These are phyloP conservation scores for Candidula unifasciata DNA, from an alignment of 2,888 invertebrate species.

Conservation along the genomic window DNA sequence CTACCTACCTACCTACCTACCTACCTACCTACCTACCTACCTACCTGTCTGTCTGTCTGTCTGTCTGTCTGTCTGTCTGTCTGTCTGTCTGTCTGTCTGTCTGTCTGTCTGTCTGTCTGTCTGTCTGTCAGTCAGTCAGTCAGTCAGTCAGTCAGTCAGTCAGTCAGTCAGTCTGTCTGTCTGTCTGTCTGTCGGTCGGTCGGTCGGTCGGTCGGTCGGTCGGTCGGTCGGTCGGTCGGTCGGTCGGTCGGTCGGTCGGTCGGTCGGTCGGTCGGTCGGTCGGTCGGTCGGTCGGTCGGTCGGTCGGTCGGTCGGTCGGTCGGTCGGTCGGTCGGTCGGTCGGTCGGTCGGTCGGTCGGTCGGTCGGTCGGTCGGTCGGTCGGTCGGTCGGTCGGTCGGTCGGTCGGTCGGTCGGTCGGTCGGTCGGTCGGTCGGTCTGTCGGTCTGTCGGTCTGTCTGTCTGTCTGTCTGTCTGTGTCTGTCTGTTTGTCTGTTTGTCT, in stretches of 20 bases:
- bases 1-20: background rate
- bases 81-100: background rate
- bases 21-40: background rate
- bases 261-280: no score
- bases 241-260: no score
- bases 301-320: background rate
- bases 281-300: no score
- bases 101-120: background rate
- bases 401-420: background rate
- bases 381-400: background rate
- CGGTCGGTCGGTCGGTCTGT: background rate
- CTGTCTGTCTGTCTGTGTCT: background rate
- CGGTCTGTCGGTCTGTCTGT: background rate
- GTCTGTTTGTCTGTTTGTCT: background rate
- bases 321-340: background rate
- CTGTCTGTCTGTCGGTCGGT: no score
- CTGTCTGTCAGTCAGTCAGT: background rate
- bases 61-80: background rate
- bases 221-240: no score
- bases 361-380: no score
- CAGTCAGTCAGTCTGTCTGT: background rate
- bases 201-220: no score
- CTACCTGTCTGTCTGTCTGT: background rate
- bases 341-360: background rate
- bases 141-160: background rate